A percentile compares a stretch with the other conserved stretches of the same genome.
Evolutionary conservation across 2,113 vertebrate species (phyloP).

Genomic region (Chloroceryle aenea): DNA sequence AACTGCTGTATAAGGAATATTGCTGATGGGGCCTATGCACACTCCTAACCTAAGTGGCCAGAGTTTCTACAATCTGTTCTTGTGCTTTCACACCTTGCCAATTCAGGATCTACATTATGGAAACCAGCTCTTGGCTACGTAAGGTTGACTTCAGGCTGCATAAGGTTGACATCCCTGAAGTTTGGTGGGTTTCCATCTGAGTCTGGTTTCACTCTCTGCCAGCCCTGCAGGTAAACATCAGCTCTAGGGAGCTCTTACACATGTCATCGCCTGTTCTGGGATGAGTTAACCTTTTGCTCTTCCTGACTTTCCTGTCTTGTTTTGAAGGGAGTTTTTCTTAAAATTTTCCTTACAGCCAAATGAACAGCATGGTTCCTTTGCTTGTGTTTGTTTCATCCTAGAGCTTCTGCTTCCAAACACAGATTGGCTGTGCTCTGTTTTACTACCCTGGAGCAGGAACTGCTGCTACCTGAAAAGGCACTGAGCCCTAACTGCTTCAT

Average conservation of each 20-base stretch:
- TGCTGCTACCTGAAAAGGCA: background rate
- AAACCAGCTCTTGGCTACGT: background rate
- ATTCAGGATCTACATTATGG: background rate
- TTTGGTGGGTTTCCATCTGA: background rate
- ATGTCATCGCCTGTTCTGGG: background rate
- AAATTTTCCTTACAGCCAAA: background rate
- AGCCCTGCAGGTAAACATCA: background rate
- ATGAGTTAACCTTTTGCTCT: background rate
- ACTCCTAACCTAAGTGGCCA: background rate
- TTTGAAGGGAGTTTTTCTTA: background rate
- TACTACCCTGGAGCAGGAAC: background rate
- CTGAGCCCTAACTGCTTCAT: background rate
- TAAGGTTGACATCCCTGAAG: too few relatives aligned
- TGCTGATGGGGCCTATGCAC: background rate
- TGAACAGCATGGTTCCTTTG: background rate
- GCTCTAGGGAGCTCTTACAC: background rate
- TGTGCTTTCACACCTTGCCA: background rate
- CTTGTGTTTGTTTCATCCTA: conserved; percentile 3
- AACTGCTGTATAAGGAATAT: background rate
- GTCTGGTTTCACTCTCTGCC: background rate
- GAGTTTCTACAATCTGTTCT: background rate
- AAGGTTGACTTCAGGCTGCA: background rate
- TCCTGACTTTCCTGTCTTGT: background rate
- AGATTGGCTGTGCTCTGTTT: background rate
- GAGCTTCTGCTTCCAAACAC: background rate